These are phyloP conservation scores for Linhomoeus sp. DNA, from an alignment of 2,888 invertebrate species.

Conservation along the genomic window DNA sequence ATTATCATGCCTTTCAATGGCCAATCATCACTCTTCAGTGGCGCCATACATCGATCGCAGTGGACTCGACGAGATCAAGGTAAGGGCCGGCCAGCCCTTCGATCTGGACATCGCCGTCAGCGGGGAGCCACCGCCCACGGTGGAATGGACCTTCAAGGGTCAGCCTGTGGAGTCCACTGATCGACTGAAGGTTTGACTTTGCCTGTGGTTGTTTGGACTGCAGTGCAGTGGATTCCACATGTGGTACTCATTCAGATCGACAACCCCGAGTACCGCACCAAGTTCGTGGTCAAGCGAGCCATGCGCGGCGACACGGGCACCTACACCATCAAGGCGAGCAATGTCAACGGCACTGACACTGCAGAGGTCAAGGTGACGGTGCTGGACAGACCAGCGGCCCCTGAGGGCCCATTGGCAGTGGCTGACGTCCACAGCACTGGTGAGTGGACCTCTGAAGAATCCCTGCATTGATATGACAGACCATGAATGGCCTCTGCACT, in stretches of 20 bases:
- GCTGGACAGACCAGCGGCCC: conserved; percentile 22
- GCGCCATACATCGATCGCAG: conserved; percentile 31
- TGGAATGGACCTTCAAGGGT: conserved; percentile 25
- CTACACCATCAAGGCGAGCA: conserved; percentile 24
- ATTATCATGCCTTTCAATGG: not conserved
- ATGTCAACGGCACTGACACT: conserved; percentile 22
- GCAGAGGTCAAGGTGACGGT: conserved; percentile 23
- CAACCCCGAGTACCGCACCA: conserved; percentile 9
- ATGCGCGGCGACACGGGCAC: conserved; percentile 25
- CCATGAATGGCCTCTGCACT: too few relatives aligned
- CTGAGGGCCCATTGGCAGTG: conserved; percentile 26
- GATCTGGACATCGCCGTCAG: conserved; percentile 25
- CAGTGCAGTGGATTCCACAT: too few relatives aligned
- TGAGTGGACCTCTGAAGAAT: too few relatives aligned
- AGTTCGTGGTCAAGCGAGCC: conserved; percentile 25
- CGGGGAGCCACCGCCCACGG: conserved; percentile 25
- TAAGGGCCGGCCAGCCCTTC: conserved; percentile 25
- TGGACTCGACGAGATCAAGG: conserved; percentile 28
- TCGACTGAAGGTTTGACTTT: conserved; percentile 15
- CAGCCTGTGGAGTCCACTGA: conserved; percentile 24
- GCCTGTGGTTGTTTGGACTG: too few relatives aligned
- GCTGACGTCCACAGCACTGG: conserved; percentile 28
- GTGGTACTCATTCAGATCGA: too few relatives aligned
- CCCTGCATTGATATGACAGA: too few relatives aligned
- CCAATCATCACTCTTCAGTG: conserved; percentile 18